phyloP scores from a whole-genome alignment of 2,888 invertebrate species.

The Drosophila meridionalis region DNA sequence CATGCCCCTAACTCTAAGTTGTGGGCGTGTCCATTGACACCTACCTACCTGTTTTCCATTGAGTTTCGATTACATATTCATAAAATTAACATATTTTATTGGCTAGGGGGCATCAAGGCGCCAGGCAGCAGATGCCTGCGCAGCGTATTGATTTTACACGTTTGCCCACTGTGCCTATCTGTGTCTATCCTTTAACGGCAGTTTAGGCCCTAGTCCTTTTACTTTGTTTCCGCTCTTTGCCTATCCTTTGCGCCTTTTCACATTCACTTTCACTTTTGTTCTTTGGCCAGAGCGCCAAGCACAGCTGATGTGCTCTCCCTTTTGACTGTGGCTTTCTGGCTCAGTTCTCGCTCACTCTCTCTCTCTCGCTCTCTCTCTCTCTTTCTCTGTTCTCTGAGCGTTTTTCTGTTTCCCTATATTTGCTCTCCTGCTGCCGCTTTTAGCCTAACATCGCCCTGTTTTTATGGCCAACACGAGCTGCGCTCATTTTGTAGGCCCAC shows the following conservation, averaged over 20 bases:
- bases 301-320: conserved; percentile 26
- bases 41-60: conserved; percentile 49
- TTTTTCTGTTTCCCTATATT: conserved; percentile 5
- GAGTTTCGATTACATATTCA: conserved; percentile 37
- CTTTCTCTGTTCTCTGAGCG: background rate
- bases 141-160: conserved; percentile 70
- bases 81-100: conserved; percentile 65
- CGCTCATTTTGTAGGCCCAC: conserved; percentile 51
- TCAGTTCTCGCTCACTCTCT: background rate
- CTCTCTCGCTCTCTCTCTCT: background rate
- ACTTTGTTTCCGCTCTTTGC: conserved; percentile 15
- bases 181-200: conserved; percentile 58
- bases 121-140: conserved; percentile 47
- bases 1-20: background rate
- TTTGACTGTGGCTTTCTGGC: conserved; percentile 27
- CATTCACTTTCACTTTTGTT: conserved; percentile 11
- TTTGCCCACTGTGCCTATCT: conserved; percentile 18
- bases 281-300: background rate
- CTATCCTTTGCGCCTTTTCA: conserved; percentile 4
- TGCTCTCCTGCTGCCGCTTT: conserved; percentile 20
- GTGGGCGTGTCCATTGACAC: conserved; percentile 30
- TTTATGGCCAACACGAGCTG: conserved; percentile 78
- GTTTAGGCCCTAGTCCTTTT: conserved; percentile 29
- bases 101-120: conserved; percentile 35
- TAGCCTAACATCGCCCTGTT: conserved; percentile 45